A percentile compares a stretch with the other conserved stretches of the same genome.
Conservation (phyloP, 2,113 vertebrate species). For the Fregetta grallaria region DNA sequence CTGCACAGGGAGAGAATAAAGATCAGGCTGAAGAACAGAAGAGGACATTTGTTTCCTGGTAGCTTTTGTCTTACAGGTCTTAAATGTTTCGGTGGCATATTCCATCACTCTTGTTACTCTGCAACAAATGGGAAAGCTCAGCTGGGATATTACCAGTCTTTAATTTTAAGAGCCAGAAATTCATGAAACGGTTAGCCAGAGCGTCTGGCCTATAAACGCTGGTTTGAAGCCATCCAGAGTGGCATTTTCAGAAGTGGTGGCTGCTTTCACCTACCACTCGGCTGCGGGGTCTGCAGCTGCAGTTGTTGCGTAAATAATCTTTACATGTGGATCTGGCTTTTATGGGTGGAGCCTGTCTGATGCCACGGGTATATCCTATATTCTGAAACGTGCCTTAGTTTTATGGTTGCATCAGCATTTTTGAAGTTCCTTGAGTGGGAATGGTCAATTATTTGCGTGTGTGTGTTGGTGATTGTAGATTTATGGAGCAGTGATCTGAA, state of each 20-base stretch:
- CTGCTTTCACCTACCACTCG: background rate
- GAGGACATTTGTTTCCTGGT: background rate
- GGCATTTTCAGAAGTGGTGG: background rate
- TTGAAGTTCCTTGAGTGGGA: background rate
- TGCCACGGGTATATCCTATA: background rate
- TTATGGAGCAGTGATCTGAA: background rate
- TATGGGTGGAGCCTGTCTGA: background rate
- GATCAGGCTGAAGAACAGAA: background rate
- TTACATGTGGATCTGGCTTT: background rate
- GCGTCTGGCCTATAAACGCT: background rate
- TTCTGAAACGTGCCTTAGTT: background rate
- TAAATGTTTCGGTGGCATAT: background rate
- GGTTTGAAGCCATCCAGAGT: background rate
- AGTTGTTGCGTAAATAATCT: background rate
- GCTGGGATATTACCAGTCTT: background rate
- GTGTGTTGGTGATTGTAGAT: background rate
- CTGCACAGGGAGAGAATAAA: background rate
- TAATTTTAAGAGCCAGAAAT: background rate
- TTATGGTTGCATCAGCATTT: background rate
- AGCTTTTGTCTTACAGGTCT: background rate
- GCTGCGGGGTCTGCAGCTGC: background rate
- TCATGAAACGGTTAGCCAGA: background rate
- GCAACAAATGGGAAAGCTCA: background rate
- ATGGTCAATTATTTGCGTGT: background rate
- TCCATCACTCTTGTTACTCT: background rate